Evolutionary conservation across 2,113 vertebrate species (phyloP).

Genomic region (Neoarius graeffei): DNA sequence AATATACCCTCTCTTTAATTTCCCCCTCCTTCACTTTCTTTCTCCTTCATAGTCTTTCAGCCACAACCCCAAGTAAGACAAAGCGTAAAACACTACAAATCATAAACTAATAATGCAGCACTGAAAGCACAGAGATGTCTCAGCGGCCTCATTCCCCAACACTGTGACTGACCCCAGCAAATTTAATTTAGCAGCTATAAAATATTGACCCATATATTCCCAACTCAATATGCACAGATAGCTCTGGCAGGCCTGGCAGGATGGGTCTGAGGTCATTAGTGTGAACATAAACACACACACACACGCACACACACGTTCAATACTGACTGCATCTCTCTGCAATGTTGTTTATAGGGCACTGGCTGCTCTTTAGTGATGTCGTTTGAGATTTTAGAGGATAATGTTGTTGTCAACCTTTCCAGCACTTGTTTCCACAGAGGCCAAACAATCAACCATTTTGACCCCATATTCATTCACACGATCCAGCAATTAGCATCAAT

Average conservation of each 20-base stretch:
- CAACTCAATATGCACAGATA: constrained; percentile 54
- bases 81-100: background rate
- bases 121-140: background rate
- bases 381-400: constrained; percentile 21
- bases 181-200: constrained; percentile 3
- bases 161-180: background rate
- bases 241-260: background rate
- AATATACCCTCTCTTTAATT: constrained; percentile 36
- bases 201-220: constrained; percentile 16
- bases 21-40: background rate
- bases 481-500: background rate
- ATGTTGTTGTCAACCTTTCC: constrained; percentile 27
- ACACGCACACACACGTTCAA: constrained; percentile 28
- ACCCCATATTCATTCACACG: background rate
- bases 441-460: background rate
- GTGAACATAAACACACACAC: constrained; percentile 42
- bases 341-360: constrained; percentile 40
- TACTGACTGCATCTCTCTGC: constrained; percentile 20
- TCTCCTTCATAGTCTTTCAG: background rate
- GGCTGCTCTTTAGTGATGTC: constrained; percentile 27
- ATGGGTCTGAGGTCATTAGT: constrained; percentile 21
- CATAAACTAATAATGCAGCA: background rate
- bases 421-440: background rate
- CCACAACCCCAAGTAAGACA: background rate
- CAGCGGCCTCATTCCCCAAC: background rate